phyloP scores from a whole-genome alignment of 2,113 vertebrate genomes.

The Trogon melanurus region DNA sequence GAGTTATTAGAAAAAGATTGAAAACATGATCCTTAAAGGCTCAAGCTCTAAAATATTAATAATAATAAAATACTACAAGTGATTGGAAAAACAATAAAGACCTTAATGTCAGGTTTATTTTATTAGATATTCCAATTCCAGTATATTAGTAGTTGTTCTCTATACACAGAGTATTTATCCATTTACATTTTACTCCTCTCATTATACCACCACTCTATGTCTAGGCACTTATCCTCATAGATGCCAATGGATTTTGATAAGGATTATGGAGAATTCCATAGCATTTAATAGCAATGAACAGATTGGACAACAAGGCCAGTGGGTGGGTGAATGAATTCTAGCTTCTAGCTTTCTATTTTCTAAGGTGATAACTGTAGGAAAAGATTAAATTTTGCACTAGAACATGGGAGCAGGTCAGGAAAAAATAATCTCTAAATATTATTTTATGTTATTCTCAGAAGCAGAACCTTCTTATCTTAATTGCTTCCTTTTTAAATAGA shows the following conservation, averaged over 20 bases:
- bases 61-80: neutral
- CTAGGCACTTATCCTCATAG: neutral
- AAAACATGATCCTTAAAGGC: neutral
- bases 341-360: neutral
- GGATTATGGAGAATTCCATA: neutral
- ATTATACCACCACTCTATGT: neutral
- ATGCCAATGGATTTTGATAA: neutral
- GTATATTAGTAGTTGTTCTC: neutral
- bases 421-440: neutral
- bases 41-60: neutral
- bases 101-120: neutral
- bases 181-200: neutral
- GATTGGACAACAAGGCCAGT: neutral
- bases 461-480: neutral
- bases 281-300: neutral
- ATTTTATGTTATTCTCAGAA: neutral
- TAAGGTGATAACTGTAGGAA: neutral
- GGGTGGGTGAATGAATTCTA: neutral
- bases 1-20: neutral
- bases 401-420: neutral
- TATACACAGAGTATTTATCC: neutral
- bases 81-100: neutral
- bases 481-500: neutral
- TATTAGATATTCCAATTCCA: neutral
- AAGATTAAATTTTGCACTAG: neutral